Conservation (phyloP, 1,140 invertebrate species). For the Maconellicoccus hirsutus region DNA sequence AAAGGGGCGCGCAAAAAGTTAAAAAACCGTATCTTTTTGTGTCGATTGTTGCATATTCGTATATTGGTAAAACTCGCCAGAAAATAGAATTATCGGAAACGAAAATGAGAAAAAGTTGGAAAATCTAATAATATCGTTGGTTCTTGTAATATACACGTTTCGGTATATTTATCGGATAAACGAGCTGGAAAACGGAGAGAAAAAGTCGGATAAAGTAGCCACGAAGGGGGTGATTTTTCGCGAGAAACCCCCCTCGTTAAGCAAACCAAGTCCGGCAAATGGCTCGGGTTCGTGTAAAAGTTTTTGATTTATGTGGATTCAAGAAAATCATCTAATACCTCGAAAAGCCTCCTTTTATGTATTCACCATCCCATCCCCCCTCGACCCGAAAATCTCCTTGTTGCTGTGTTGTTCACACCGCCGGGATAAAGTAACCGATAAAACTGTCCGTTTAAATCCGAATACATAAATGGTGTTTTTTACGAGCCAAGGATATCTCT, state of each 20-base stretch:
- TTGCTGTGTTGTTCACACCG: too few relatives aligned
- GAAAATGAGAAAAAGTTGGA: background rate
- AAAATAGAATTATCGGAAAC: background rate
- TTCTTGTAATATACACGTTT: background rate
- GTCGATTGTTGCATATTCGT: too few relatives aligned
- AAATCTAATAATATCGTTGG: constrained; percentile 3
- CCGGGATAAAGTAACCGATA: constrained; percentile 11
- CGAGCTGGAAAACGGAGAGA: background rate
- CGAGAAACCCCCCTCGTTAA: too few relatives aligned
- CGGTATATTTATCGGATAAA: constrained; percentile 17
- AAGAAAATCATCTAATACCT: constrained; percentile 21
- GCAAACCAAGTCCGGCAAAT: background rate
- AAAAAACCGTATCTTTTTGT: background rate
- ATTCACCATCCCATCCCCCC: too few relatives aligned
- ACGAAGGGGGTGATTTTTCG: too few relatives aligned
- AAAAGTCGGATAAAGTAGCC: background rate
- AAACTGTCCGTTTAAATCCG: constrained; percentile 14
- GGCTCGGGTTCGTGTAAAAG: constrained; percentile 12
- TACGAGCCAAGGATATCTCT: too few relatives aligned
- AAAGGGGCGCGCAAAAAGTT: constrained; percentile 14
- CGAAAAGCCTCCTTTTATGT: background rate
- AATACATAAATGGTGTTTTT: too few relatives aligned
- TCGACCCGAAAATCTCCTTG: too few relatives aligned
- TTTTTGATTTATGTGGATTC: constrained; percentile 19
- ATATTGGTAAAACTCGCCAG: too few relatives aligned